A percentile compares a stretch with the other conserved stretches of the same genome.
phyloP scores from a whole-genome alignment of 2,797 vertebrate species.

The Arnoldichthys spilopterus region DNA sequence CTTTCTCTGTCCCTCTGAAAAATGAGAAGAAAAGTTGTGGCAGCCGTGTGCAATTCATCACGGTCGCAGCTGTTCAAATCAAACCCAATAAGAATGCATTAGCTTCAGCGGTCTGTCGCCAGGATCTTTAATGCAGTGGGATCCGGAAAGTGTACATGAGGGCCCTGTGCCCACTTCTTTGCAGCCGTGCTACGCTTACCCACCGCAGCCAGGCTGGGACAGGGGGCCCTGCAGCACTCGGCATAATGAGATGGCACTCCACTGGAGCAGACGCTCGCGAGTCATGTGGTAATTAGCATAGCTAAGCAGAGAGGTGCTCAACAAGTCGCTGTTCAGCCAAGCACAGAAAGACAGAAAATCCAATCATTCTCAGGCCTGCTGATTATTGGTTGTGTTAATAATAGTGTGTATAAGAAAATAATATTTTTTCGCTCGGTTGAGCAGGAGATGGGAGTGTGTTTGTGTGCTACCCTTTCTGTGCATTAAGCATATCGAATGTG shows the following conservation, averaged over 20 bases:
- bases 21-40: conserved; percentile 3
- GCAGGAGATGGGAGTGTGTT: not conserved
- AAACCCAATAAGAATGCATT: conserved; percentile 32
- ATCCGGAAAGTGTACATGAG: not conserved
- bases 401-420: conserved; percentile 14
- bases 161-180: conserved; percentile 34
- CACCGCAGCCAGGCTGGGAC: conserved; percentile 15
- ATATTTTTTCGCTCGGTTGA: conserved; percentile 27
- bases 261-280: conserved; percentile 53
- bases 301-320: conserved; percentile 52
- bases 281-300: conserved; percentile 60
- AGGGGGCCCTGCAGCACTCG: conserved; percentile 45
- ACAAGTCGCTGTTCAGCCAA: conserved; percentile 56
- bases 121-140: conserved; percentile 10
- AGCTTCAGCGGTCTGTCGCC: conserved; percentile 13
- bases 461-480: not conserved
- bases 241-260: conserved; percentile 55
- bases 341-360: conserved; percentile 49
- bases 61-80: conserved; percentile 27
- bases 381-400: conserved; percentile 37
- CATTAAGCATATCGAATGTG: not conserved
- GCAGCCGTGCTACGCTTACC: conserved; percentile 49
- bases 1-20: conserved; percentile 19
- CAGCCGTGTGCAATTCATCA: conserved; percentile 34
- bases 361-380: conserved; percentile 45